Percentiles rank a stretch among this genome's conserved stretches.
Conservation (phyloP, 1,140 invertebrate genomes). For the Zaprionus nigranus region DNA sequence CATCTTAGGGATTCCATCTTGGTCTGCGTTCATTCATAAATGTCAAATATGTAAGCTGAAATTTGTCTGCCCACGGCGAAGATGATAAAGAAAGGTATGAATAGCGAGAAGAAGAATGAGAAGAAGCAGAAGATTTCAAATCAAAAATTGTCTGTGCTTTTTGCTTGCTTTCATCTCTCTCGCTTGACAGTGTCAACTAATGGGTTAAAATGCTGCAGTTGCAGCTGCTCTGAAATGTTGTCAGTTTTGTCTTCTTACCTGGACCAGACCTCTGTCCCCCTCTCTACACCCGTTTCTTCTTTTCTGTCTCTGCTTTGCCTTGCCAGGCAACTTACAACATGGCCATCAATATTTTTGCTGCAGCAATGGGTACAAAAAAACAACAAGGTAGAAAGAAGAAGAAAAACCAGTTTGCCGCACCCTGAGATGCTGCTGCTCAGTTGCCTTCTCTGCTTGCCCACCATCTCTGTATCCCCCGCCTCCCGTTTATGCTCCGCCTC, state of each 20-base stretch:
- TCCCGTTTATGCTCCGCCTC: constrained; percentile 7
- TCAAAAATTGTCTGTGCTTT: not conserved
- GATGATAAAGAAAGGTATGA: no score
- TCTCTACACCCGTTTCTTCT: constrained; percentile 15
- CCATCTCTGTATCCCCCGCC: not conserved
- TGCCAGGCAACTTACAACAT: constrained; percentile 51
- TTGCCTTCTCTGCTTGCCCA: not conserved
- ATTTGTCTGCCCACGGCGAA: constrained; percentile 2
- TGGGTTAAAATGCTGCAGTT: constrained; percentile 38
- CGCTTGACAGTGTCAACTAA: constrained; percentile 14
- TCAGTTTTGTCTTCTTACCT: constrained; percentile 10
- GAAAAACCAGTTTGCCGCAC: constrained; percentile 66
- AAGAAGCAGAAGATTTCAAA: not conserved
- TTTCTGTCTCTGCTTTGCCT: constrained; percentile 32
- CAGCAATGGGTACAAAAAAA: constrained; percentile 1
- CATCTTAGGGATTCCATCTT: not conserved
- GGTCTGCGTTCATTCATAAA: not conserved
- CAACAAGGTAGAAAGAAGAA: constrained; percentile 34
- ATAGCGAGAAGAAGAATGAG: not conserved
- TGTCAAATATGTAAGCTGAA: constrained; percentile 9
- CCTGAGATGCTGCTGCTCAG: constrained; percentile 27
- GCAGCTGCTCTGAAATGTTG: constrained; percentile 24
- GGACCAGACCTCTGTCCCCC: not conserved
- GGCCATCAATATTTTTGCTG: constrained; percentile 69
- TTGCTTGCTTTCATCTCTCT: not conserved